phyloP scores from a whole-genome alignment of 2,113 vertebrate genomes.

The Microtus oregoni region DNA sequence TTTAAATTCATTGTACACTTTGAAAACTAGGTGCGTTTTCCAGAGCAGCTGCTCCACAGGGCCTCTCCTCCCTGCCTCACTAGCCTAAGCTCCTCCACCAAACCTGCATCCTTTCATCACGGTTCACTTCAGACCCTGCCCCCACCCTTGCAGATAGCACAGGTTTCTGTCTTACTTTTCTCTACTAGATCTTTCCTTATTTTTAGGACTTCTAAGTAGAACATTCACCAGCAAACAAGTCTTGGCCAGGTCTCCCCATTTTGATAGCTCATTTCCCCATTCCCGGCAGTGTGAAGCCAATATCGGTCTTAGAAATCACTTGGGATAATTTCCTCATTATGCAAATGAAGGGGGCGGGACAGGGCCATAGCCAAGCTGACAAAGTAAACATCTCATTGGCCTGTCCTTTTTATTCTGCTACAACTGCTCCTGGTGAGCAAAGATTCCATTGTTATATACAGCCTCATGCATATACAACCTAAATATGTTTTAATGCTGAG shows the following conservation, averaged over 20 bases:
- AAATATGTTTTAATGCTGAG: neutral
- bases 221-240: neutral
- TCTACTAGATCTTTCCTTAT: neutral
- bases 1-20: neutral
- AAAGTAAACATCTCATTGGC: neutral
- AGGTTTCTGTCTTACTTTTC: neutral
- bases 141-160: neutral
- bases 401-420: neutral
- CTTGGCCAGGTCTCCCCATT: neutral
- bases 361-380: neutral
- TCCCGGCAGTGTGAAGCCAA: neutral
- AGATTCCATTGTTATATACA: neutral
- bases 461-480: neutral
- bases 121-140: neutral
- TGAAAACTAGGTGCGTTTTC: neutral
- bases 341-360: neutral
- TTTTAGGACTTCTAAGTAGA: neutral
- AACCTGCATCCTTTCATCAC: neutral
- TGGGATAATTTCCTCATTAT: conserved; percentile 15
- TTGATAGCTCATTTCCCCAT: neutral
- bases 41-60: neutral
- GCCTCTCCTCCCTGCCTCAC: accelerated
- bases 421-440: neutral
- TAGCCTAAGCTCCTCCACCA: neutral
- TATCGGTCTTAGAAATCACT: neutral